These are phyloP conservation scores for Leucoraja ocellata DNA, from an alignment of 2,797 vertebrate genomes.

Conservation along the genomic window DNA sequence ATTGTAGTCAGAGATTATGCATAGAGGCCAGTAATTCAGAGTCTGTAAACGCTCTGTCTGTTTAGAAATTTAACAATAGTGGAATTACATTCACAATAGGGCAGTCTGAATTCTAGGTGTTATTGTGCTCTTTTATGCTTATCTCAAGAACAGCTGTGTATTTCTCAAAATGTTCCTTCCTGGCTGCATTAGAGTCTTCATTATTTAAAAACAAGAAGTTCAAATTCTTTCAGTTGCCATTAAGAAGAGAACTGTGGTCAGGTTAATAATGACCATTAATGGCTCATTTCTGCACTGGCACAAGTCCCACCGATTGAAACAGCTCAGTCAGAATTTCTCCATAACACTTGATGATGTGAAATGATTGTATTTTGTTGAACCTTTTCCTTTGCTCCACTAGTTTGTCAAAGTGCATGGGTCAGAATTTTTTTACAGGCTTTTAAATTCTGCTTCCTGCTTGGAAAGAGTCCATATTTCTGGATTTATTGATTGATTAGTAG, in stretches of 20 bases:
- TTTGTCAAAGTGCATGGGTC: background rate
- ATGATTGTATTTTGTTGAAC: background rate
- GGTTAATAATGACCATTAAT: conserved; percentile 19
- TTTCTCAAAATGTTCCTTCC: background rate
- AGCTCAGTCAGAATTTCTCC: background rate
- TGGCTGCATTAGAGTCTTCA: background rate
- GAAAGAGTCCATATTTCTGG: background rate
- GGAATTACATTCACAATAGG: conserved; percentile 18
- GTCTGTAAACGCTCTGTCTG: conserved; percentile 21
- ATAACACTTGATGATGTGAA: background rate
- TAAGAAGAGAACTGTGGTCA: background rate
- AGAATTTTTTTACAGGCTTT: background rate
- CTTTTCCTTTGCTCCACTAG: background rate
- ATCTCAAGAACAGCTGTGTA: background rate
- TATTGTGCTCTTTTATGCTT: background rate
- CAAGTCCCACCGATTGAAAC: background rate
- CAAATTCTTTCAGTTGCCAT: background rate
- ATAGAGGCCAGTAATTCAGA: background rate
- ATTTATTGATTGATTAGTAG: background rate
- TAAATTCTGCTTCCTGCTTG: background rate
- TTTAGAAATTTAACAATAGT: background rate
- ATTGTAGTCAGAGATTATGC: conserved; percentile 10
- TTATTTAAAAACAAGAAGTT: conserved; percentile 30
- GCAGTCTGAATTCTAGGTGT: background rate
- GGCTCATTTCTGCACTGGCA: background rate